phyloP scores from a whole-genome alignment of 2,797 vertebrate genomes.

The Ctenopoma kingsleyae region DNA sequence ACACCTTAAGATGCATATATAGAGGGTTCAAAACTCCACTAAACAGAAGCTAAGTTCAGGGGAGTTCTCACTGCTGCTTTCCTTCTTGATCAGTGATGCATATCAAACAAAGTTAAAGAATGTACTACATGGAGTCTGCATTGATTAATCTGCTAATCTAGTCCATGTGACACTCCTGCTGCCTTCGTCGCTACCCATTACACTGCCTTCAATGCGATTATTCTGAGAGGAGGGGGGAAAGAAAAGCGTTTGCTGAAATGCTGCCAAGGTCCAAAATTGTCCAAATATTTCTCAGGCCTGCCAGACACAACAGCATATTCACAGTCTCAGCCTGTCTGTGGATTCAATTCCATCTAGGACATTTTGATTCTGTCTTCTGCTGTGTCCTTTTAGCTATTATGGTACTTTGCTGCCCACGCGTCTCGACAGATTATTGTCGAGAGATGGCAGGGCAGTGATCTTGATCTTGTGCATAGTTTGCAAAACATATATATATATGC shows the following conservation, averaged over 20 bases:
- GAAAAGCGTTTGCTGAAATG: slow-evolving; percentile 54
- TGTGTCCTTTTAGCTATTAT: slow-evolving; percentile 42
- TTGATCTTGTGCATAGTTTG: slow-evolving; percentile 19
- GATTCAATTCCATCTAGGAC: slow-evolving; percentile 41
- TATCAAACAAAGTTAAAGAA: slow-evolving; percentile 46
- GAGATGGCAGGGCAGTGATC: not conserved
- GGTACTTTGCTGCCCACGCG: slow-evolving; percentile 45
- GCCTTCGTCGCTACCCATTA: slow-evolving; percentile 49
- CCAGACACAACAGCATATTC: slow-evolving; percentile 70
- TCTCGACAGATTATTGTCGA: slow-evolving; percentile 52
- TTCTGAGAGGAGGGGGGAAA: slow-evolving; percentile 37
- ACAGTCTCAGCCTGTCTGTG: slow-evolving; percentile 45
- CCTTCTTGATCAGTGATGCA: slow-evolving; percentile 37
- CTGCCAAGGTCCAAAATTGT: slow-evolving; percentile 64
- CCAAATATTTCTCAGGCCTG: slow-evolving; percentile 71
- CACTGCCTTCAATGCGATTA: slow-evolving; percentile 65
- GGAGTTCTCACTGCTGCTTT: slow-evolving; percentile 32
- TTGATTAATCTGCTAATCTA: slow-evolving; percentile 69
- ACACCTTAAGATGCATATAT: not conserved
- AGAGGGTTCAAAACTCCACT: not conserved
- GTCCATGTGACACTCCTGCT: slow-evolving; percentile 69
- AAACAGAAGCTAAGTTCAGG: slow-evolving; percentile 17
- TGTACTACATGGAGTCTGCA: slow-evolving; percentile 33
- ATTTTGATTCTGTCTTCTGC: slow-evolving; percentile 36
- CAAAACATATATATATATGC: slow-evolving; percentile 26